phyloP scores from a whole-genome alignment of 2,113 vertebrate genomes.

The Pholis gunnellus region DNA sequence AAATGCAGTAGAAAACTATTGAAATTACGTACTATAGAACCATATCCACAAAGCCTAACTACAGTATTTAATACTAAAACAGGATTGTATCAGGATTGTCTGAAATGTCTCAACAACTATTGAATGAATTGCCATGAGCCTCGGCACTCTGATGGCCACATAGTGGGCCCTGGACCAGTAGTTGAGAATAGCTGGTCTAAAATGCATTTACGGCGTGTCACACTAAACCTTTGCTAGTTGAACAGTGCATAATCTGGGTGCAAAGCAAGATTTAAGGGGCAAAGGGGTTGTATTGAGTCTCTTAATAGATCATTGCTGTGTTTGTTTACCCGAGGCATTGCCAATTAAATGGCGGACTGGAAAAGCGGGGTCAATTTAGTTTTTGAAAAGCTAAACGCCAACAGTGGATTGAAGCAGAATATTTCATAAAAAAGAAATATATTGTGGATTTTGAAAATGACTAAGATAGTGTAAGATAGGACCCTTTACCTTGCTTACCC shows the following conservation, averaged over 20 bases:
- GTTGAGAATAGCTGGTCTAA: no score
- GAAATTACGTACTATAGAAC: not conserved
- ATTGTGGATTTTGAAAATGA: not conserved
- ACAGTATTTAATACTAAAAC: not conserved
- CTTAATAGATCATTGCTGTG: not conserved
- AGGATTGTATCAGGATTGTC: not conserved
- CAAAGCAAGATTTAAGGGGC: not conserved
- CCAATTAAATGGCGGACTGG: not conserved
- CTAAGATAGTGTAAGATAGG: not conserved
- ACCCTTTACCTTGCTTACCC: not conserved
- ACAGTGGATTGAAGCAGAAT: not conserved
- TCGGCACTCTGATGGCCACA: no score
- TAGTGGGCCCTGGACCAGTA: no score
- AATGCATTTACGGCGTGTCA: no score
- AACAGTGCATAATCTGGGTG: no score
- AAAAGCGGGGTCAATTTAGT: not conserved
- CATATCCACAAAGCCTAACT: not conserved
- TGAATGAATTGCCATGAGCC: not conserved
- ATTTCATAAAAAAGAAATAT: not conserved
- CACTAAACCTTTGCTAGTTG: no score
- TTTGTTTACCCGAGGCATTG: not conserved
- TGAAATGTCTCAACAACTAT: not conserved
- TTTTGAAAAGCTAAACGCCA: not conserved
- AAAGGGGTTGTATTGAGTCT: not conserved
- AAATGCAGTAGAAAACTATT: not conserved